Percentiles rank a stretch among this genome's conserved stretches.
Conservation (phyloP, 2,113 vertebrate genomes). For the Oxyura jamaicensis region DNA sequence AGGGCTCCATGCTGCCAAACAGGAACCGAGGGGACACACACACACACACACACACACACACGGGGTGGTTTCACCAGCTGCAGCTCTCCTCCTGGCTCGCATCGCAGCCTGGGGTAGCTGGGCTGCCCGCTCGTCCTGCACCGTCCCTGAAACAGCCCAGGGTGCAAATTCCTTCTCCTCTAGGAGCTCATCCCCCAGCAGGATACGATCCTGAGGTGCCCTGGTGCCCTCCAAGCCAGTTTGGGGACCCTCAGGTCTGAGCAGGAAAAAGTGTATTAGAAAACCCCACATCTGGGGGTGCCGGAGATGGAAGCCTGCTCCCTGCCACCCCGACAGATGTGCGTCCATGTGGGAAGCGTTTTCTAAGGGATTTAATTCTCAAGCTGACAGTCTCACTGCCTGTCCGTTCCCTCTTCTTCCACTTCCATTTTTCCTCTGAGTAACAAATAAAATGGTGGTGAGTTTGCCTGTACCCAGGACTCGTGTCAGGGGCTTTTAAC, state of each 20-base stretch:
- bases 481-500: background rate
- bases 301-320: background rate
- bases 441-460: background rate
- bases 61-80: background rate
- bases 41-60: background rate
- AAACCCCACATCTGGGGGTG: fast-evolving
- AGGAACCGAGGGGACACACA: background rate
- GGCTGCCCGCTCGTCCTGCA: background rate
- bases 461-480: background rate
- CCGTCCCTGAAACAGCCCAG: background rate
- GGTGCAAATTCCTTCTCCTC: background rate
- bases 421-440: background rate
- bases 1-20: constrained; percentile 22
- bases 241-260: background rate
- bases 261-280: background rate
- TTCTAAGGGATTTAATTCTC: background rate
- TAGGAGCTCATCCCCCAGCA: background rate
- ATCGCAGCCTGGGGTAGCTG: fast-evolving
- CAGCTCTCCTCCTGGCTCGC: background rate
- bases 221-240: background rate
- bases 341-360: background rate
- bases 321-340: background rate
- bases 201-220: background rate
- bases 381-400: background rate
- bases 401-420: background rate